Percentiles rank a stretch among this genome's conserved stretches.
These are phyloP conservation scores for Orchestia grillus DNA, from an alignment of 1,140 invertebrate species.

Conservation along the genomic window DNA sequence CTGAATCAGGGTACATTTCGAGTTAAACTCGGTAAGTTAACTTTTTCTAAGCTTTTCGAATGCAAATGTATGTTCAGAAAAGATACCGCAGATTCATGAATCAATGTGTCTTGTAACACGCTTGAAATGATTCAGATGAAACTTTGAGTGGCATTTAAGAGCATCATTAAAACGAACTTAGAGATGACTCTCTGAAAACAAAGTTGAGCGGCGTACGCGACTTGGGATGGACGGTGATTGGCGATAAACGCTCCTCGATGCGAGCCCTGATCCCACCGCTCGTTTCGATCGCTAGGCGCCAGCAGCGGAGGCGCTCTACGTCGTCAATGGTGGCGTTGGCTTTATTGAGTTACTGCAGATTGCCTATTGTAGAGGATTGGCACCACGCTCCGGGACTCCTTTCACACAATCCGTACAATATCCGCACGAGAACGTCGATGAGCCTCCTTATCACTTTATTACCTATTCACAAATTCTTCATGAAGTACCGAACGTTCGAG, in stretches of 20 bases:
- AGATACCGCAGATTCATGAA: not conserved
- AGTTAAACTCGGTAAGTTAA: not conserved
- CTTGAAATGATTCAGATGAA: not conserved
- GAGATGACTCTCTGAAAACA: not conserved
- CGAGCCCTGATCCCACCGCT: not conserved
- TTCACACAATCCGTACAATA: not conserved
- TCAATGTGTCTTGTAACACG: not conserved
- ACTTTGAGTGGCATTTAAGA: not conserved
- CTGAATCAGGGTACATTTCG: not conserved
- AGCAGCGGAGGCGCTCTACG: not conserved
- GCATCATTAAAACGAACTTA: not conserved
- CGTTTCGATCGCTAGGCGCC: not conserved
- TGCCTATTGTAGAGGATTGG: slow-evolving; percentile 53
- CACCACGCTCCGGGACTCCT: not conserved
- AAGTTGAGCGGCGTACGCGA: not conserved
- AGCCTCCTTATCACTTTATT: slow-evolving; percentile 43
- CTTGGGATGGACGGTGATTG: too few relatives aligned
- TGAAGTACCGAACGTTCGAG: not conserved
- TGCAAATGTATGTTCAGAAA: not conserved
- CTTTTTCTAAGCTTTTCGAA: not conserved
- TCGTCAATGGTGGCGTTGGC: slow-evolving; percentile 20
- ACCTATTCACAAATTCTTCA: slow-evolving; percentile 20
- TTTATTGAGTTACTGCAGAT: slow-evolving; percentile 54
- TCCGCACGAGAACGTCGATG: not conserved
- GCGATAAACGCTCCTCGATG: not conserved